phyloP scores from a whole-genome alignment of 2,797 vertebrate genomes.

The Sebastolobus alascanus region DNA sequence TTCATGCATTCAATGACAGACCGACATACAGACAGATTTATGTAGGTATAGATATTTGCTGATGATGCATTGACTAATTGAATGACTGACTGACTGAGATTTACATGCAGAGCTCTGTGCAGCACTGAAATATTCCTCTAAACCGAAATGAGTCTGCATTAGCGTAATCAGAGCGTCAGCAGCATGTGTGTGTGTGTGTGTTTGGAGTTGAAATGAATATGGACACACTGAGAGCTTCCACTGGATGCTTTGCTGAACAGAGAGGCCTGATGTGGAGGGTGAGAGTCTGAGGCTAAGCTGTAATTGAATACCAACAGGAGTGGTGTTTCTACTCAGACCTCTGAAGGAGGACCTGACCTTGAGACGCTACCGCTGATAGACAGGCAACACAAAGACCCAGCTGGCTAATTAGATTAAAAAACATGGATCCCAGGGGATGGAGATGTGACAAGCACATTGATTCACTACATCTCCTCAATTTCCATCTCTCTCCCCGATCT shows the following conservation, averaged over 20 bases:
- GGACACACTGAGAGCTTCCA: constrained; percentile 31
- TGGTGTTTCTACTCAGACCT: constrained; percentile 74
- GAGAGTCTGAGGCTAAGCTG: constrained; percentile 70
- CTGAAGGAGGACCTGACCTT: constrained; percentile 84
- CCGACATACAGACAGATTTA: constrained; percentile 31
- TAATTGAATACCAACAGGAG: constrained; percentile 79
- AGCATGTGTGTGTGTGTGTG: constrained; percentile 2
- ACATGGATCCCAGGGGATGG: constrained; percentile 82
- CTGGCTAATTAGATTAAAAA: constrained; percentile 87
- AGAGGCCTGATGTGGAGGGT: constrained; percentile 55
- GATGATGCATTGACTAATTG: constrained; percentile 53
- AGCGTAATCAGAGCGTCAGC: constrained; percentile 41
- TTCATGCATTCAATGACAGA: constrained; percentile 17
- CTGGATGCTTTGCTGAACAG: constrained; percentile 45
- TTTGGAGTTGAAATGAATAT: constrained; percentile 33
- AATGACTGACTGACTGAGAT: constrained; percentile 46
- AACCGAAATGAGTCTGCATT: constrained; percentile 48
- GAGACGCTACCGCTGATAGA: constrained; percentile 78
- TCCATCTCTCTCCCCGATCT: constrained; percentile 55
- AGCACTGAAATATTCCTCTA: constrained; percentile 44
- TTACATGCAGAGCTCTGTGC: constrained; percentile 35
- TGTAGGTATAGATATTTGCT: constrained; percentile 37
- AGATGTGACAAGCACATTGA: constrained; percentile 87
- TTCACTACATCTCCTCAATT: constrained; percentile 77
- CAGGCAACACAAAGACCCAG: constrained; percentile 82